These are phyloP conservation scores for Cladorhizidae sp. DNA, from an alignment of 37 sponge, comb jelly and placozoan species.

Conservation along the genomic window DNA sequence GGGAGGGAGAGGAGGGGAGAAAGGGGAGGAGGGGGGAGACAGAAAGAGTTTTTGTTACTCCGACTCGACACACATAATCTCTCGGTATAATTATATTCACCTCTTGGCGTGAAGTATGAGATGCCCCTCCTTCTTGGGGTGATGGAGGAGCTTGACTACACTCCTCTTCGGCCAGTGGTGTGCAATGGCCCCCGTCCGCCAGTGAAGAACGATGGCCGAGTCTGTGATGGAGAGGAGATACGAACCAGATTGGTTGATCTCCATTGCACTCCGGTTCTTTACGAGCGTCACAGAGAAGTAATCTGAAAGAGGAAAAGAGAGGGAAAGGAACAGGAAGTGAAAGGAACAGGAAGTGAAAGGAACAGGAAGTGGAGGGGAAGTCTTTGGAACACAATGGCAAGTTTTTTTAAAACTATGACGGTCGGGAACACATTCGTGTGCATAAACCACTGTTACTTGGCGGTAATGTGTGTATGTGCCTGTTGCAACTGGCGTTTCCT, in stretches of 20 bases:
- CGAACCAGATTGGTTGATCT: constrained; percentile 44
- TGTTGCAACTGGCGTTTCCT: too few relatives aligned
- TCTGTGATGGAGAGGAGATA: constrained; percentile 41
- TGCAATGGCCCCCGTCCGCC: constrained; percentile 53
- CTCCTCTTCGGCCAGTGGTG: constrained; percentile 42
- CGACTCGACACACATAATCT: too few relatives aligned
- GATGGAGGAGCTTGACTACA: constrained; percentile 14
- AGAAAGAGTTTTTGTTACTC: not conserved
- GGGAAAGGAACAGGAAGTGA: not conserved
- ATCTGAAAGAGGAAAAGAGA: constrained; percentile 1
- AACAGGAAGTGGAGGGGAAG: not conserved
- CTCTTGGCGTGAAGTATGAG: constrained; percentile 26
- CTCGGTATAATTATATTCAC: not conserved
- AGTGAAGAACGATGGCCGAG: constrained; percentile 50
- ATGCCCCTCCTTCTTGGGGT: constrained; percentile 19
- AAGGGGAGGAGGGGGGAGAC: not conserved
- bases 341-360: not conserved
- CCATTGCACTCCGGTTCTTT: constrained; percentile 40
- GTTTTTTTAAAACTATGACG: too few relatives aligned
- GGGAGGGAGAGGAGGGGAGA: too few relatives aligned
- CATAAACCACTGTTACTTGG: too few relatives aligned
- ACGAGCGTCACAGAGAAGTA: constrained; percentile 49
- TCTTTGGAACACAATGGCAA: not conserved
- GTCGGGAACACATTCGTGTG: too few relatives aligned
- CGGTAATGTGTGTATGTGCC: too few relatives aligned